Evolutionary conservation across 1,140 invertebrate species (phyloP), one percentile per base, ranked within the genome.

Genomic region (Sipha flava): DNA sequence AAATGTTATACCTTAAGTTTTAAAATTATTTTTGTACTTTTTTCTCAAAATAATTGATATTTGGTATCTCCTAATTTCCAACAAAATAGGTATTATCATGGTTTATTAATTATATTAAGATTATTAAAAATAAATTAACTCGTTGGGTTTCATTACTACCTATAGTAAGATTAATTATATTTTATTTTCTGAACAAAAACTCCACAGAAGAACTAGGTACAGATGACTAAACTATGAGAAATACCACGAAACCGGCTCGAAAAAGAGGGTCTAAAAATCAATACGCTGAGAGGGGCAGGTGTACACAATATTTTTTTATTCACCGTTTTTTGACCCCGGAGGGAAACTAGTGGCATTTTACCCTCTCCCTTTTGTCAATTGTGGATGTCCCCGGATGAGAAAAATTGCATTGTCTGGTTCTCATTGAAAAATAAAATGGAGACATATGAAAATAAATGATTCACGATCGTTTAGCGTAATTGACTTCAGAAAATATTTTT

Each of bases 241-340:
- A 45, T 70, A 47, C 9, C 26, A 18, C 23, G 14, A 77, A 77
- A 77, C 73, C 73, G 73, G 73, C 73, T 77, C 34, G 52, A 29
- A 54, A 52, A 77, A 77, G 73, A 77, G 73, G 73, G 73, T 77
- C 34, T 21, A 59, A 57, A 77, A 77, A 77, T 77, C 73, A 59
- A 77, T 77, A 77, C 54, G 52, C 31, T 5, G 31, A 10, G 14
- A 57, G 52, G 73, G 73, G 73, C 73, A 77, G 73, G 73, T 77
- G 73, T 54, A 43, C 34, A 77, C 34, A 16, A 9, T 37, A 26
- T 77, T 77, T 77, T 59, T 77, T 37, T 37, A 29, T 77, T 77
- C 52, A 1, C 73, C 73, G 73, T 77, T 77, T 77, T 77, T 77
- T 77, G 73, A 77, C 73, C 73, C 73, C 52, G 14, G 23, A 70